Conservation (phyloP, 2,113 vertebrate genomes). For the Psilopogon haemacephalus region DNA sequence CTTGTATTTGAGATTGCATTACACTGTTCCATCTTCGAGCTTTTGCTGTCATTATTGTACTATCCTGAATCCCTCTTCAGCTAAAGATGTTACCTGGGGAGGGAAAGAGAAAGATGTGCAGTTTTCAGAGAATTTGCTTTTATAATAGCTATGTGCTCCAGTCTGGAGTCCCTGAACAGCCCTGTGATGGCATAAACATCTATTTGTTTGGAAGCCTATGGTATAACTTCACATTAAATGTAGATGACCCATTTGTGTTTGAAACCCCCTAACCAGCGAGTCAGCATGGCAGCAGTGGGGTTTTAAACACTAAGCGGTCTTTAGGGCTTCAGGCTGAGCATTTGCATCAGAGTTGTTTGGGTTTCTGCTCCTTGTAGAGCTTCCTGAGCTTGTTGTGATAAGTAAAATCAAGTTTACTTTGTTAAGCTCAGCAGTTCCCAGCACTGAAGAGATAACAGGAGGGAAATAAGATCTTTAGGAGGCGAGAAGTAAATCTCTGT, state of each 20-base stretch:
- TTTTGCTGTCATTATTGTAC: not conserved
- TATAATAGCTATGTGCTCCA: not conserved
- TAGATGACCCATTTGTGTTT: constrained; percentile 30
- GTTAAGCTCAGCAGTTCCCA: constrained; percentile 83
- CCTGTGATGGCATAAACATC: not conserved
- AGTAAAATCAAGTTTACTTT: constrained; percentile 84
- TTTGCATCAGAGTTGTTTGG: constrained; percentile 62
- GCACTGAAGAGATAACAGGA: constrained; percentile 77
- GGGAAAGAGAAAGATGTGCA: not conserved
- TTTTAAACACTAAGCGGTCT: constrained; percentile 28
- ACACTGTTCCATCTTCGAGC: not conserved
- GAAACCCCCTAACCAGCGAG: constrained; percentile 16
- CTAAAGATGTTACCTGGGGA: constrained; percentile 7
- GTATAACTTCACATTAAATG: constrained; percentile 6
- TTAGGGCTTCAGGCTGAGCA: constrained; percentile 43
- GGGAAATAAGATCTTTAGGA: constrained; percentile 50
- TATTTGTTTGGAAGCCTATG: constrained; percentile 13
- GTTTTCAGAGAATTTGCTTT: not conserved
- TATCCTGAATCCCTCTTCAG: not conserved
- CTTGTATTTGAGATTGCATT: not conserved
- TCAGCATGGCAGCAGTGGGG: not conserved
- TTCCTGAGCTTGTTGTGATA: constrained; percentile 81
- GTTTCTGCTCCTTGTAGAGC: constrained; percentile 75
- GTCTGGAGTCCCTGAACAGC: not conserved
- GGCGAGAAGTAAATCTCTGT: constrained; percentile 32